Percentiles rank a stretch among this genome's conserved stretches.
Evolutionary conservation across 92 coral and sea anemone species (phyloP).

Genomic region (Paramuricea clavata): DNA sequence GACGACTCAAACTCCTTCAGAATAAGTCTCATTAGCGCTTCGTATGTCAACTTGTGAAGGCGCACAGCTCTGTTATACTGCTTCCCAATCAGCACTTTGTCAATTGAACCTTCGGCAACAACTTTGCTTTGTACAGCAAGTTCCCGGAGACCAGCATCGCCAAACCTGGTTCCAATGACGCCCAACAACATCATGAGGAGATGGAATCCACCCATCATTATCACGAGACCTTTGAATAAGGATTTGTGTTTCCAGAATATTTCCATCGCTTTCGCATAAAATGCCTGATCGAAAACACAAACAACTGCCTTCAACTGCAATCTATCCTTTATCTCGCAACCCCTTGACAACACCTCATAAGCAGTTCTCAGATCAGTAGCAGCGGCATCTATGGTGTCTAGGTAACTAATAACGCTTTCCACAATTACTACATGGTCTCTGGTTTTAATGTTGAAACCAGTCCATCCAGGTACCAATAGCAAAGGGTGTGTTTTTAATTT

Average conservation of each 20-base stretch:
- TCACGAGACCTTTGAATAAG: slow-evolving; percentile 59
- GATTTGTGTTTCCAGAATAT: slow-evolving; percentile 72
- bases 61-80: slow-evolving; percentile 60
- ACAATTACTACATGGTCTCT: slow-evolving; percentile 70
- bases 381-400: slow-evolving; percentile 75
- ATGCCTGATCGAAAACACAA: slow-evolving; percentile 80
- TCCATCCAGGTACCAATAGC: slow-evolving; percentile 83
- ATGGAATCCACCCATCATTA: slow-evolving; percentile 82
- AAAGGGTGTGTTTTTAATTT: slow-evolving; percentile 76
- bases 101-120: slow-evolving; percentile 49
- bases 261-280: slow-evolving; percentile 79
- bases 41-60: slow-evolving; percentile 35
- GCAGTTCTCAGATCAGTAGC: slow-evolving; percentile 81
- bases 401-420: slow-evolving; percentile 74
- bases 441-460: slow-evolving; percentile 76
- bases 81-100: slow-evolving; percentile 43
- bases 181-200: slow-evolving; percentile 72
- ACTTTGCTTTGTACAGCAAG: slow-evolving; percentile 63
- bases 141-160: slow-evolving; percentile 78
- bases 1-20: slow-evolving; percentile 49
- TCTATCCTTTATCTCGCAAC: slow-evolving; percentile 74
- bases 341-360: slow-evolving; percentile 75
- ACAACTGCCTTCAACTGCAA: slow-evolving; percentile 69
- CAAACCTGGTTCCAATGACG: slow-evolving; percentile 72
- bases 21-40: slow-evolving; percentile 46